Percentiles rank a stretch among this genome's conserved stretches.
phyloP scores from a whole-genome alignment of 2,113 vertebrate species.

The Misgurnus anguillicaudatus region DNA sequence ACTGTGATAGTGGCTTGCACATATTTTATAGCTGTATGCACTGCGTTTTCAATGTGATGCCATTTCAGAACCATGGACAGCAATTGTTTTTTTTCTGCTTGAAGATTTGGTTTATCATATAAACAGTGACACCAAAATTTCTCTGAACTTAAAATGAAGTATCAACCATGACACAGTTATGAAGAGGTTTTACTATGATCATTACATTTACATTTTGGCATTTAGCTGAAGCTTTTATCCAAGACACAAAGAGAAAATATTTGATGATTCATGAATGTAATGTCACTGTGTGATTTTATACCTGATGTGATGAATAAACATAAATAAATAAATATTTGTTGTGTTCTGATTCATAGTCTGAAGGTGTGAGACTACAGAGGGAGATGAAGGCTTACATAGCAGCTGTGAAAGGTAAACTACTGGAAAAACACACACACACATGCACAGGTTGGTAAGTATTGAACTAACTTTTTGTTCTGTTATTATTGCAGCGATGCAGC shows the following conservation, averaged over 20 bases:
- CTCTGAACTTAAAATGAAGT: no score
- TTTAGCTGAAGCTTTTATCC: no score
- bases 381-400: conserved; percentile 93
- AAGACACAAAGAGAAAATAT: no score
- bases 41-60: neutral
- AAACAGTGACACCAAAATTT: no score
- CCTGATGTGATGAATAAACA: neutral
- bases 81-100: neutral
- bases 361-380: conserved; percentile 92
- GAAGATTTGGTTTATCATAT: neutral
- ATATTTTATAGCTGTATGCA: no score
- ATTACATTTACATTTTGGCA: no score
- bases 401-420: conserved; percentile 89
- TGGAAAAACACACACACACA: conserved; percentile 23
- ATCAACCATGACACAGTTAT: no score
- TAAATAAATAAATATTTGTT: conserved; percentile 26
- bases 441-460: neutral
- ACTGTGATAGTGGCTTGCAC: neutral
- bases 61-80: conserved; percentile 40
- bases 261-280: neutral
- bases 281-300: neutral
- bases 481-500: conserved; percentile 87
- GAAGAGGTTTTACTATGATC: neutral
- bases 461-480: neutral
- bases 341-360: conserved; percentile 76